Evolutionary conservation across 1,140 invertebrate genomes (phyloP).

Genomic region (Aricia agestis): DNA sequence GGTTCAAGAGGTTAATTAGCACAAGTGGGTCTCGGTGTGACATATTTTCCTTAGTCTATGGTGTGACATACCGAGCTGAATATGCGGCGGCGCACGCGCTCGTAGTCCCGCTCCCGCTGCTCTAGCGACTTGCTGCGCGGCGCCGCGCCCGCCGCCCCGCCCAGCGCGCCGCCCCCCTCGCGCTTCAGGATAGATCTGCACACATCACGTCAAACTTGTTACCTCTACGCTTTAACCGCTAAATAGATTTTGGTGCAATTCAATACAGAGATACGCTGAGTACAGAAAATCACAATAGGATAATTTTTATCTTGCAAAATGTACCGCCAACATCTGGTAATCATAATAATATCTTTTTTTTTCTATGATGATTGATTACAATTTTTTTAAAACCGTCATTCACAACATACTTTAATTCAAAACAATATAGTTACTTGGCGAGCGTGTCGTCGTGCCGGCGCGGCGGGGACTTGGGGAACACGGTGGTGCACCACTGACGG

Average conservation of each 20-base stretch:
- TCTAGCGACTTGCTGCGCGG: slow-evolving; percentile 90
- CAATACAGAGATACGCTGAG: too few relatives aligned
- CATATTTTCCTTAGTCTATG: too few relatives aligned
- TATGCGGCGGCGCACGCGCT: slow-evolving; percentile 87
- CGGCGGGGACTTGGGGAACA: slow-evolving; percentile 51
- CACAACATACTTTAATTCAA: too few relatives aligned
- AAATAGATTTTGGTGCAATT: too few relatives aligned
- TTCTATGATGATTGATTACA: too few relatives aligned
- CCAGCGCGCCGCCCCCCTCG: slow-evolving; percentile 80
- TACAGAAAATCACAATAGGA: too few relatives aligned
- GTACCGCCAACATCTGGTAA: too few relatives aligned
- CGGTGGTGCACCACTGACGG: slow-evolving; percentile 57
- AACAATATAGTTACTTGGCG: slow-evolving; percentile 41
- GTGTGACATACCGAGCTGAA: slow-evolving; percentile 78
- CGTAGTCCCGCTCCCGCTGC: slow-evolving; percentile 92
- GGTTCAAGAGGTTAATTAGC: too few relatives aligned
- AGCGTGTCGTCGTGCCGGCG: slow-evolving; percentile 37
- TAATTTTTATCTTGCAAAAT: too few relatives aligned
- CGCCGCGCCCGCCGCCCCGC: slow-evolving; percentile 72
- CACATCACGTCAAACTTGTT: neutral
- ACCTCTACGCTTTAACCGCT: neutral
- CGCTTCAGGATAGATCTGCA: slow-evolving; percentile 88
- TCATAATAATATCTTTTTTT: too few relatives aligned
- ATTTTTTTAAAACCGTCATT: too few relatives aligned
- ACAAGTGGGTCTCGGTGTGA: too few relatives aligned